phyloP scores from a whole-genome alignment of 2,888 invertebrate species.

The Ceraclea dissimilis region DNA sequence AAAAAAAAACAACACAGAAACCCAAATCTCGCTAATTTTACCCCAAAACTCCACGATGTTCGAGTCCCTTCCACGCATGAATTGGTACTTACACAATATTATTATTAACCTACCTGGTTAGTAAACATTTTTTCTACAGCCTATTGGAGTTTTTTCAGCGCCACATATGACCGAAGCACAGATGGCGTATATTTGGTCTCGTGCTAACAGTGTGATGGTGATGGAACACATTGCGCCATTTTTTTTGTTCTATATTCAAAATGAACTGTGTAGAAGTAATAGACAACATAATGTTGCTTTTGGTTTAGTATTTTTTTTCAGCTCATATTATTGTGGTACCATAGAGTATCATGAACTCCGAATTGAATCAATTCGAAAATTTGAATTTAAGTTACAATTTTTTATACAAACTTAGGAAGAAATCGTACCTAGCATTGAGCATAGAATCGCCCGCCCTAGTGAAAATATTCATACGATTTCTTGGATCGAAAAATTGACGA shows the following conservation, averaged over 20 bases:
- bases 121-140: constrained; percentile 20
- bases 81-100: too few relatives aligned
- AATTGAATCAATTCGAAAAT: background rate
- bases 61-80: too few relatives aligned
- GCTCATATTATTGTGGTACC: background rate
- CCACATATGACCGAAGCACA: constrained; percentile 20
- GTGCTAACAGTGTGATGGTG: background rate
- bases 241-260: constrained; percentile 21
- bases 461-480: too few relatives aligned
- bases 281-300: background rate
- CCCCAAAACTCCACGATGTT: too few relatives aligned
- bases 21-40: too few relatives aligned
- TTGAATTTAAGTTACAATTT: too few relatives aligned
- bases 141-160: constrained; percentile 15
- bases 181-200: background rate
- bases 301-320: background rate
- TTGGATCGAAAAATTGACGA: too few relatives aligned
- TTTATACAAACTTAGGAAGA: too few relatives aligned
- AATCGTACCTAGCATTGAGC: too few relatives aligned
- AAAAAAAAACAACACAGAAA: too few relatives aligned
- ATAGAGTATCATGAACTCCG: background rate
- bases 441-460: too few relatives aligned
- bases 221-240: constrained; percentile 26
- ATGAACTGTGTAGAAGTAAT: background rate
- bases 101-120: constrained; percentile 15